A percentile compares a stretch with the other conserved stretches of the same genome.
These are phyloP conservation scores for Sycobia sp. DNA, from an alignment of 1,140 invertebrate genomes.

Conservation along the genomic window DNA sequence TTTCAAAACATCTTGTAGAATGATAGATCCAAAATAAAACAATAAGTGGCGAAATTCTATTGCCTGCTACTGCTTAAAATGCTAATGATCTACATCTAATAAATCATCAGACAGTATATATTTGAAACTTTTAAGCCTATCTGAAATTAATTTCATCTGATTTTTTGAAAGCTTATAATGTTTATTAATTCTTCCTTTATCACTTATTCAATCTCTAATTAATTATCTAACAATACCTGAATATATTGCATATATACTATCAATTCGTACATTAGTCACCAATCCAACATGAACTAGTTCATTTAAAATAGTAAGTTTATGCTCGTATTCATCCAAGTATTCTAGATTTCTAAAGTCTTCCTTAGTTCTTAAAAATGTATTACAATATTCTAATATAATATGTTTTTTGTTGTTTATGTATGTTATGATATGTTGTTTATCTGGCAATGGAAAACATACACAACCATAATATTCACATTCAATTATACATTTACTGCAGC, in stretches of 20 bases:
- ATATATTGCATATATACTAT: constrained; percentile 1
- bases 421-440: no score
- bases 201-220: no score
- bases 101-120: no score
- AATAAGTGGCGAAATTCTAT: constrained; percentile 11
- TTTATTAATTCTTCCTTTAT: constrained; percentile 1
- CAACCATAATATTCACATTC: constrained; percentile 35
- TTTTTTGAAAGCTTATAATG: not conserved
- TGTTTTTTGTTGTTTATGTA: no score
- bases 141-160: not conserved
- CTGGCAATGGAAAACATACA: constrained; percentile 36
- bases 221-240: not conserved
- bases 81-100: constrained; percentile 2
- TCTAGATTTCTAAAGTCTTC: not conserved
- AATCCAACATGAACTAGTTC: constrained; percentile 7
- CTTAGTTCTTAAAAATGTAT: constrained; percentile 2
- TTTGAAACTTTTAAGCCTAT: not conserved
- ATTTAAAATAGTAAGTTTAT: no score
- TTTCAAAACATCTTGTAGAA: no score
- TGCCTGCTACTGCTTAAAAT: not conserved
- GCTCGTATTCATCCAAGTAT: not conserved
- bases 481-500: constrained; percentile 50
- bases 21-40: not conserved
- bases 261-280: constrained; percentile 7
- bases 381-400: no score